phyloP scores from a whole-genome alignment of 2,888 invertebrate species.

The Cyaniris semiargus region DNA sequence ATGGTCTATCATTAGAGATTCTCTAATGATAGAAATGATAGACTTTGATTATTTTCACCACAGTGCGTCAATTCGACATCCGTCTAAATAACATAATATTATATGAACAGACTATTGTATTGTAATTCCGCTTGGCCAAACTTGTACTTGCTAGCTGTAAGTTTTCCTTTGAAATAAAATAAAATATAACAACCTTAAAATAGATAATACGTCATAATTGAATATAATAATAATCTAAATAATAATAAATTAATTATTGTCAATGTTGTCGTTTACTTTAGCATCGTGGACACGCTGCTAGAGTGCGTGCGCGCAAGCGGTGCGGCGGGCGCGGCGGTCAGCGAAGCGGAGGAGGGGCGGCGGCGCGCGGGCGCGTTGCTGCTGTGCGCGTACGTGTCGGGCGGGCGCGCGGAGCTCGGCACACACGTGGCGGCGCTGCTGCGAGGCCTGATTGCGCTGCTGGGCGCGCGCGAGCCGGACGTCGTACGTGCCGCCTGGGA shows the following conservation, averaged over 20 bases:
- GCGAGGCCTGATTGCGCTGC: slow-evolving; percentile 91
- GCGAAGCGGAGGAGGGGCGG: slow-evolving; percentile 83
- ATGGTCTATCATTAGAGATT: too few species aligned
- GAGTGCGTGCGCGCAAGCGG: slow-evolving; percentile 83
- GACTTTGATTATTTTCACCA: too few species aligned
- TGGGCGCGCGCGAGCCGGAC: slow-evolving; percentile 90
- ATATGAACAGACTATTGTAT: too few species aligned
- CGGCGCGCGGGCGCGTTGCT: slow-evolving; percentile 92
- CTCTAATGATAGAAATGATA: too few species aligned
- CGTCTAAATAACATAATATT: too few species aligned
- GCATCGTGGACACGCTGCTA: slow-evolving; percentile 92
- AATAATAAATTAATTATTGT: not conserved
- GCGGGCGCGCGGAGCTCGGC: slow-evolving; percentile 92
- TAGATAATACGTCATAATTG: too few species aligned
- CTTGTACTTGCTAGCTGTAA: too few species aligned
- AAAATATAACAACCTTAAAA: too few species aligned
- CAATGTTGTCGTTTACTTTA: slow-evolving; percentile 48
- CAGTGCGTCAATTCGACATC: too few species aligned
- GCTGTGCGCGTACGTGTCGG: slow-evolving; percentile 93
- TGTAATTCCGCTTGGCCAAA: too few species aligned
- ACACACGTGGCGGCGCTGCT: slow-evolving; percentile 93
- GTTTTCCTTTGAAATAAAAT: too few species aligned
- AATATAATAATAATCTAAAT: too few species aligned
- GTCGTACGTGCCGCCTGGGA: slow-evolving; percentile 92
- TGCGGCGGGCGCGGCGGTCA: slow-evolving; percentile 84